phyloP scores from a whole-genome alignment of 2,888 invertebrate genomes.

The Sisyra terminalis region DNA sequence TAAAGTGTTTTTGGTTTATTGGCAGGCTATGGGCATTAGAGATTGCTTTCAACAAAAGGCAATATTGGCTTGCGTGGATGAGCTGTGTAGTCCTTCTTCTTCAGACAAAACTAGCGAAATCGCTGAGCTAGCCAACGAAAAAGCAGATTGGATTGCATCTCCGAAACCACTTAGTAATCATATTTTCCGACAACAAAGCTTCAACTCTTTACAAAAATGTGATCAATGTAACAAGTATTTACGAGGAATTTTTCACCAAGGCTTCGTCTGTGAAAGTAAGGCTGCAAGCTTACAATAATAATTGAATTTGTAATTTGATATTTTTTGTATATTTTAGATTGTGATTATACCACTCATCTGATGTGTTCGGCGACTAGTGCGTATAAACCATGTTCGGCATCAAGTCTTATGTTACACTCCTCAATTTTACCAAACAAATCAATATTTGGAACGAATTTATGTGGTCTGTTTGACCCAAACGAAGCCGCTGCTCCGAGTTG shows the following conservation, averaged over 20 bases:
- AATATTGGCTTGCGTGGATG: constrained; percentile 48
- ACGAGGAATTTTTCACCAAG: constrained; percentile 51
- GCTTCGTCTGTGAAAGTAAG: constrained; percentile 48
- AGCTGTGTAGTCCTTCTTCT: constrained; percentile 28
- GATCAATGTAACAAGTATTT: constrained; percentile 57
- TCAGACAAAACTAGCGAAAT: too few relatives aligned
- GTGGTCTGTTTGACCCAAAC: constrained; percentile 39
- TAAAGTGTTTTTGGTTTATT: constrained; percentile 16
- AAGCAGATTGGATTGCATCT: too few relatives aligned
- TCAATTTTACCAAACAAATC: constrained; percentile 21
- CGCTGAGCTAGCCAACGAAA: too few relatives aligned
- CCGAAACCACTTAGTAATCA: constrained; percentile 14
- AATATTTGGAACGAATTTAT: constrained; percentile 45
- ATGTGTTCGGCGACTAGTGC: constrained; percentile 49
- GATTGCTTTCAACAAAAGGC: constrained; percentile 56
- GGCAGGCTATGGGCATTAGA: constrained; percentile 56
- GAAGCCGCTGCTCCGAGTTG: constrained; percentile 37
- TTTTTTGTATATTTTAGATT: constrained; percentile 28
- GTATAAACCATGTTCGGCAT: constrained; percentile 32
- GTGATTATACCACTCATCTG: constrained; percentile 52
- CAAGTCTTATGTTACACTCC: constrained; percentile 20
- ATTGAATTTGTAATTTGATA: constrained; percentile 8
- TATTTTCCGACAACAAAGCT: constrained; percentile 44
- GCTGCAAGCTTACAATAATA: constrained; percentile 7
- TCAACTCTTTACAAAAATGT: constrained; percentile 48